A percentile compares a stretch with the other conserved stretches of the same genome.
Evolutionary conservation across 1,140 invertebrate genomes (phyloP).

Genomic region (Stratiolaelaps scimitus): DNA sequence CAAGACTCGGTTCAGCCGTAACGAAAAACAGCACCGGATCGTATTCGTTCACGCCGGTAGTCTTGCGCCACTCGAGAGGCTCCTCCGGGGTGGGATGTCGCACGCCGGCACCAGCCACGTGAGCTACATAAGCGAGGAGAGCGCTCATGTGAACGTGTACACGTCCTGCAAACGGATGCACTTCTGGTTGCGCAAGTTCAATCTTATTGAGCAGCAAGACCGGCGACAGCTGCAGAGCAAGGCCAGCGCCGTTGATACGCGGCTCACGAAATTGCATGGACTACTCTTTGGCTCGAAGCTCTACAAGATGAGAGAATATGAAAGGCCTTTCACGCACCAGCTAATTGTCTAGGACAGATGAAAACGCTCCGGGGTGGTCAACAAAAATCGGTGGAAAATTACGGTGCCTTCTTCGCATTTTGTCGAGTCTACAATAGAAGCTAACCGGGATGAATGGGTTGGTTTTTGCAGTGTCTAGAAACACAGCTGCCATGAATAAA

Average conservation of each 20-base stretch:
- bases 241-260: not conserved
- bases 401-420: no score
- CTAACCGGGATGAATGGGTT: no score
- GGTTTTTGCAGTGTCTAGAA: no score
- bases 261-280: not conserved
- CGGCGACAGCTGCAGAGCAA: no score
- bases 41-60: constrained; percentile 2
- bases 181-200: not conserved
- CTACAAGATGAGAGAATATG: not conserved
- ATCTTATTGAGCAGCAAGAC: not conserved
- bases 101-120: not conserved
- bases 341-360: not conserved
- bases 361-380: not conserved
- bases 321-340: not conserved
- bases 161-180: not conserved
- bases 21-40: constrained; percentile 7
- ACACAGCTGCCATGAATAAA: no score
- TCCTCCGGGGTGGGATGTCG: not conserved
- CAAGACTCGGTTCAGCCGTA: constrained; percentile 7
- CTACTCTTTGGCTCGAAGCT: not conserved
- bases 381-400: no score
- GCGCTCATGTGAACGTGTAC: constrained; percentile 15
- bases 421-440: no score
- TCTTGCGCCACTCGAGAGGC: not conserved
- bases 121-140: constrained; percentile 21